Evolutionary conservation across 92 coral and sea anemone species (phyloP).

Genomic region (Chrysogorgia sp.): DNA sequence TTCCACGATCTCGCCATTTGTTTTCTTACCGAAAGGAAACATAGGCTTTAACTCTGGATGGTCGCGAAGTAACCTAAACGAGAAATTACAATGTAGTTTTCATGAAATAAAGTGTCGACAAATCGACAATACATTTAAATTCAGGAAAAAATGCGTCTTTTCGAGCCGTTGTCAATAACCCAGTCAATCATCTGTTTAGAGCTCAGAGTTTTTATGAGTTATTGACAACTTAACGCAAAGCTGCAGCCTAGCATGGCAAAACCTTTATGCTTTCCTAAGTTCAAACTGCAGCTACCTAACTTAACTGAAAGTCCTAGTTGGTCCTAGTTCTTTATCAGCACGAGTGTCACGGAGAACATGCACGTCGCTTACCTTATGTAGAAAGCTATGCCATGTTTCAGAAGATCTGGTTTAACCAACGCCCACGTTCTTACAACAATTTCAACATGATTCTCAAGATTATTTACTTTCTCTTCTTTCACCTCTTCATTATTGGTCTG

Average conservation of each 20-base stretch:
- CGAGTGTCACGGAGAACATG: neutral
- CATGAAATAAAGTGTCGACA: too few relatives aligned
- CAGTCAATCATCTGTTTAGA: too few relatives aligned
- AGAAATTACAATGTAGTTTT: neutral
- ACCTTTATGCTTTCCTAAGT: too few relatives aligned
- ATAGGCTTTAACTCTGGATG: constrained; percentile 24
- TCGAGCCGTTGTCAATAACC: too few relatives aligned
- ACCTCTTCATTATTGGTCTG: neutral
- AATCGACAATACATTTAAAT: too few relatives aligned
- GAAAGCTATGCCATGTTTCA: constrained; percentile 33
- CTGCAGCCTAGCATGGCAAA: neutral
- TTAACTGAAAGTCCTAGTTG: too few relatives aligned
- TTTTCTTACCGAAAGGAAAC: constrained; percentile 21
- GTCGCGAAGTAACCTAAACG: neutral
- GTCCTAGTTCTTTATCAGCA: neutral
- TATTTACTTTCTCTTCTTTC: constrained; percentile 15
- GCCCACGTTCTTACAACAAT: constrained; percentile 36
- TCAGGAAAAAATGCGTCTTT: too few relatives aligned
- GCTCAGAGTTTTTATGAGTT: neutral
- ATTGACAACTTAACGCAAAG: neutral
- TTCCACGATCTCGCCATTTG: neutral
- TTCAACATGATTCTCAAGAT: constrained; percentile 12
- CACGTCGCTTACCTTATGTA: neutral
- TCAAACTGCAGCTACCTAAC: too few relatives aligned
- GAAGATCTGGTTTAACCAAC: constrained; percentile 21